A percentile compares a stretch with the other conserved stretches of the same genome.
Conservation (phyloP, 2,888 invertebrate genomes). For the Druceiella hillmani region DNA sequence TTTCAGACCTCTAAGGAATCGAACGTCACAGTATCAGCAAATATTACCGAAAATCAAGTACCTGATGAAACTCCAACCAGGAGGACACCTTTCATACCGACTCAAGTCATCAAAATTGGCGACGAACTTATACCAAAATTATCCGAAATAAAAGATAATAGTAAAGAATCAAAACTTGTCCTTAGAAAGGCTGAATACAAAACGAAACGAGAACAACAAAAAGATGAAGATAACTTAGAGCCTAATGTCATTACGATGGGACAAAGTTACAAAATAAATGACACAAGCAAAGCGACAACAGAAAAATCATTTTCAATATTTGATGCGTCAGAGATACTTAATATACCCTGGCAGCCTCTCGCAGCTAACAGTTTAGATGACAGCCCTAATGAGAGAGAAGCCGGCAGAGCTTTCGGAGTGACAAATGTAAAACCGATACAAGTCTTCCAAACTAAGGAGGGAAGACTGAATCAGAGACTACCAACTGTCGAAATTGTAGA, state of each 20-base stretch:
- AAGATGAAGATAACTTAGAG: conserved; percentile 32
- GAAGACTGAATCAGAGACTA: conserved; percentile 32
- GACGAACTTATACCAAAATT: no score
- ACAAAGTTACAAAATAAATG: conserved; percentile 31
- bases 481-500: conserved; percentile 63
- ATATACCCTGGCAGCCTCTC: conserved; percentile 49
- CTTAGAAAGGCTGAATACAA: conserved; percentile 16
- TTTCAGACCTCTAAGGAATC: no score
- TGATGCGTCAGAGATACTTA: conserved; percentile 43
- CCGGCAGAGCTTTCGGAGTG: conserved; percentile 59
- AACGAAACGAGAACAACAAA: conserved; percentile 18
- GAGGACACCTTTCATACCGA: no score
- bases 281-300: conserved; percentile 30
- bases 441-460: background rate
- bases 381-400: conserved; percentile 35
- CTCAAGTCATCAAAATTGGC: no score
- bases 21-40: no score
- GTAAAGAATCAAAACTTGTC: no score
- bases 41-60: no score
- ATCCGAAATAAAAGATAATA: no score
- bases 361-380: conserved; percentile 42
- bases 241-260: conserved; percentile 38
- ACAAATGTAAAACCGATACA: conserved; percentile 38
- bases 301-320: conserved; percentile 38
- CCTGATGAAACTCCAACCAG: no score